Evolutionary conservation across 2,113 vertebrate genomes (phyloP).

Genomic region (Poeciliopsis turrubarensis): DNA sequence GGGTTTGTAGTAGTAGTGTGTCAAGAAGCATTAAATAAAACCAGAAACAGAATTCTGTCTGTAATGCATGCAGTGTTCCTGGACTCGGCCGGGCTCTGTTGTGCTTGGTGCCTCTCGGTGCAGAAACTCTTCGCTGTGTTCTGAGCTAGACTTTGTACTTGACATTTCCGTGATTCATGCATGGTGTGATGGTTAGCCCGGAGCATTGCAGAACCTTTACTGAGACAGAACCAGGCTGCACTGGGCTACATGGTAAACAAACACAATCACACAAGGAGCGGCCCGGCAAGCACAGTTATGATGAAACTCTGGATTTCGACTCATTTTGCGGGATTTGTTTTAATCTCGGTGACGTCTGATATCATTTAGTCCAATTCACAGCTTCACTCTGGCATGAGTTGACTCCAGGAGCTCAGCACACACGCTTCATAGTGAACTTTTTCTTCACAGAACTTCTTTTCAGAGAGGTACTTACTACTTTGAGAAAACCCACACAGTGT

Average conservation of each 20-base stretch:
- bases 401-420: constrained; percentile 15
- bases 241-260: constrained; percentile 44
- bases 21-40: no score
- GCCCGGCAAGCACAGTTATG: neutral
- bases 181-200: constrained; percentile 75
- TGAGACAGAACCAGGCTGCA: constrained; percentile 62
- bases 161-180: constrained; percentile 79
- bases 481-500: constrained; percentile 56
- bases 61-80: constrained; percentile 9
- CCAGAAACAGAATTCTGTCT: no score
- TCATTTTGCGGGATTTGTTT: constrained; percentile 11
- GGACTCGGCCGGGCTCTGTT: neutral
- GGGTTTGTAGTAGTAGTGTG: no score
- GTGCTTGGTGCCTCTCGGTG: constrained; percentile 2
- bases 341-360: neutral
- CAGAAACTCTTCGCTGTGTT: constrained; percentile 44
- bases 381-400: constrained; percentile 13
- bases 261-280: constrained; percentile 15
- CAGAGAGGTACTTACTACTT: constrained; percentile 44
- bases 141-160: constrained; percentile 71
- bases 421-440: constrained; percentile 45
- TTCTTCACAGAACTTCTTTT: constrained; percentile 59
- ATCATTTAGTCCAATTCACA: neutral
- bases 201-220: constrained; percentile 75
- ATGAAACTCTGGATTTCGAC: constrained; percentile 7